Conservation (phyloP, 30 jellyfish, hydroid and myxozoan species). For the Pelagia noctiluca region DNA sequence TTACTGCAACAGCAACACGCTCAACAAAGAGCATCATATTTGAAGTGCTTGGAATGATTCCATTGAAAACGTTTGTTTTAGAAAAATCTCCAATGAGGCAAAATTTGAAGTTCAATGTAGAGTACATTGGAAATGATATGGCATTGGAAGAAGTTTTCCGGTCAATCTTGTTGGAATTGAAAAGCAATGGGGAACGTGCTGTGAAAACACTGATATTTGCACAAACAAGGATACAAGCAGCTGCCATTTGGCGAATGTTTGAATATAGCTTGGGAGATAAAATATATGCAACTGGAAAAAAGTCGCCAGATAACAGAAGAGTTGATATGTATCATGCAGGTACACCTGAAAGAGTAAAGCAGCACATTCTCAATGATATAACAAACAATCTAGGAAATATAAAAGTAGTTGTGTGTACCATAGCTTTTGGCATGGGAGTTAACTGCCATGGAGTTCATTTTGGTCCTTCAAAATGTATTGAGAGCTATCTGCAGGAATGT, state of each 20-base stretch:
- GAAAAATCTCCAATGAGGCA: too few relatives aligned
- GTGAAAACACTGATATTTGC: too few relatives aligned
- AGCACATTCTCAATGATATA: background rate
- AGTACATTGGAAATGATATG: slow-evolving; percentile 1
- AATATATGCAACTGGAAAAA: background rate
- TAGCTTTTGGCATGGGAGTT: slow-evolving; percentile 11
- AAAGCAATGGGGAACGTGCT: too few relatives aligned
- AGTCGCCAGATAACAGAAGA: background rate
- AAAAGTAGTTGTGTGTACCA: background rate
- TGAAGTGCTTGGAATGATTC: slow-evolving; percentile 6
- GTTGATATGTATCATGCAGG: slow-evolving; percentile 35
- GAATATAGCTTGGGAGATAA: background rate
- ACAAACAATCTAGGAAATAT: background rate
- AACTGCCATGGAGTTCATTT: background rate
- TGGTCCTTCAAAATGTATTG: slow-evolving; percentile 19
- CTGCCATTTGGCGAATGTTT: background rate
- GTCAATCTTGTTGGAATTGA: too few relatives aligned
- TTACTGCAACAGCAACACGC: slow-evolving; percentile 1
- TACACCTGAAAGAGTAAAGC: slow-evolving; percentile 10
- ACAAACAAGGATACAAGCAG: too few relatives aligned
- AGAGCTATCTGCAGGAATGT: slow-evolving; percentile 3
- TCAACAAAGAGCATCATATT: background rate
- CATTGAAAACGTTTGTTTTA: too few relatives aligned
- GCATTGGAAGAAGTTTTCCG: too few relatives aligned
- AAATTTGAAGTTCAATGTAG: slow-evolving; percentile 10